Evolutionary conservation across 2,888 invertebrate genomes (phyloP), one percentile per base, ranked within the genome.

Genomic region (Heliconius aoede): DNA sequence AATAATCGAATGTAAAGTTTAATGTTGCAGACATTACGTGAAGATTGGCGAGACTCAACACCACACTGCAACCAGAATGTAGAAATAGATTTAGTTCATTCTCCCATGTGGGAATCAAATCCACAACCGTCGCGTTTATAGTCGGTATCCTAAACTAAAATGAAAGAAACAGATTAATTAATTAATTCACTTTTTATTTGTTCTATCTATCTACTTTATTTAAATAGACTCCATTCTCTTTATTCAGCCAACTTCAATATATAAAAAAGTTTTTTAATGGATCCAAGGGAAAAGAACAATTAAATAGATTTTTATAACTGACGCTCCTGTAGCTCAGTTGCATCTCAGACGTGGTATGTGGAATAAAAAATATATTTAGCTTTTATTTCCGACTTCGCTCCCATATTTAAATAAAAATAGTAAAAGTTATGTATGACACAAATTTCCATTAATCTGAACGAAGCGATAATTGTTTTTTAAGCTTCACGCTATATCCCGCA

Each of bases 121-220:
- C n/a, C 9, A 55, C 55, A 55, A 9, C 3, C 55, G 51, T n/a
- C 40, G 46, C 5, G 9, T n/a, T 55, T n/a, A 55, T 8, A 8
- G 51, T 51, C 46, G 55, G n/a, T 11, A n/a, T 58, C 26, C 24
- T 58, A 1, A 26, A n/a, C 11, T 55, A 55, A 55, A 55, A 60
- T 24, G 24, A 24, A n/a, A 60, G 24, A 13, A 60, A 24, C 15
- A 60, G 4, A 26, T 60, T 60, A 60, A 60, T 60, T 26, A 60
- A 60, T 24, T 60, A 60, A 60, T 60, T 60, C 24, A 60, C 26
- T 60, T 58, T 58, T 60, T 60, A 60, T 26, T 60, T 60, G 24
- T 58, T n/a, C n/a, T n/a, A n/a, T n/a, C n/a, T 11, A 58, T 58
- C 13, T 60, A 26, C 58, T 5, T 60, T 60, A 60, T 60, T 13